Evolutionary conservation across 2,888 invertebrate genomes (phyloP).

Genomic region (Drosophila merina): DNA sequence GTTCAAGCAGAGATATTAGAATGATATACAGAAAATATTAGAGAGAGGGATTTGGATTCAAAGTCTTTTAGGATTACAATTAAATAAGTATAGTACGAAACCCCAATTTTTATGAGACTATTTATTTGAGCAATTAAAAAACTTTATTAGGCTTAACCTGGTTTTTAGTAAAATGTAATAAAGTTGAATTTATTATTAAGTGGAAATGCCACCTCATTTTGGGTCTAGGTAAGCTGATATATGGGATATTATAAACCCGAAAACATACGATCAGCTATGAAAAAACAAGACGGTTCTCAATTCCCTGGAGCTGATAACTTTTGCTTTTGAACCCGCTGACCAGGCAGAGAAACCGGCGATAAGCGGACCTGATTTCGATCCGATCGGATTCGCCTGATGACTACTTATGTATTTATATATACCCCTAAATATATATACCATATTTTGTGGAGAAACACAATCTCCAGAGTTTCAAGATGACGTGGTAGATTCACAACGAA

Average conservation of each 20-base stretch:
- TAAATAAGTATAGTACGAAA: neutral
- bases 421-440: no score
- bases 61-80: neutral
- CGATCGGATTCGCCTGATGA: conserved; percentile 31
- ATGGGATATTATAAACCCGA: conserved; percentile 32
- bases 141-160: neutral
- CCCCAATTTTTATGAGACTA: neutral
- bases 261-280: conserved; percentile 29
- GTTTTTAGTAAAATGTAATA: neutral
- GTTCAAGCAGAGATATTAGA: conserved; percentile 2
- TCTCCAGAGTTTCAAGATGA: neutral
- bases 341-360: conserved; percentile 24
- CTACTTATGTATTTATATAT: conserved; percentile 5
- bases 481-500: conserved; percentile 23
- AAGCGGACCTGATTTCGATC: conserved; percentile 41
- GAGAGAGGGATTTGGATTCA: neutral
- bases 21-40: neutral
- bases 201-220: conserved; percentile 5
- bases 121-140: neutral
- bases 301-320: conserved; percentile 55
- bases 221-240: conserved; percentile 22
- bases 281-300: conserved; percentile 20
- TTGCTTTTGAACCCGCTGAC: conserved; percentile 69
- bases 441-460: neutral
- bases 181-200: neutral